phyloP scores from a whole-genome alignment of 2,888 invertebrate genomes.

The Conomelus anceps region DNA sequence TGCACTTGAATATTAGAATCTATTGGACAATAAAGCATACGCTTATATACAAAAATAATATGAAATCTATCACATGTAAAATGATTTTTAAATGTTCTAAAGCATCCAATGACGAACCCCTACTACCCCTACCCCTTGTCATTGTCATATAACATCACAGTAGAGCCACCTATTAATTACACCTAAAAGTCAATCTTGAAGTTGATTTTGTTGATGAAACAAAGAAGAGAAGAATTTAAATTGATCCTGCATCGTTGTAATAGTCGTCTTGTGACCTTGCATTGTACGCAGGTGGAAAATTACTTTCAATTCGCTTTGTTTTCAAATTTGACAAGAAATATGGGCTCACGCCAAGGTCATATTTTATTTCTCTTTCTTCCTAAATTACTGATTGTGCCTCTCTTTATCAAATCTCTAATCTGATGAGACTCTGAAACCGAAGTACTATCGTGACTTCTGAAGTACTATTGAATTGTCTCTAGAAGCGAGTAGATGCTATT shows the following conservation, averaged over 20 bases:
- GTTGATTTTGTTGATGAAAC: background rate
- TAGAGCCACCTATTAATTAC: background rate
- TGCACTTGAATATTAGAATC: too few species aligned
- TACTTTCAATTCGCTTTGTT: background rate
- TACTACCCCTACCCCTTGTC: too few species aligned
- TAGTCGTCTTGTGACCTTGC: background rate
- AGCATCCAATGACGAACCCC: too few species aligned
- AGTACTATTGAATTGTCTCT: background rate
- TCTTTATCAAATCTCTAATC: background rate
- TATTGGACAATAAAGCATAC: too few species aligned
- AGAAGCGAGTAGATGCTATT: background rate
- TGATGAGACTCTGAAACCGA: background rate
- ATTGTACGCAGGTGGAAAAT: background rate
- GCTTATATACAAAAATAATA: too few species aligned
- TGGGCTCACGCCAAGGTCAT: background rate
- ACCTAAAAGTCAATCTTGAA: constrained; percentile 10
- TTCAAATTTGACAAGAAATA: constrained; percentile 6
- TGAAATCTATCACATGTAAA: too few species aligned
- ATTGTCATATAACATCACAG: background rate
- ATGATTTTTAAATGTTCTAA: too few species aligned
- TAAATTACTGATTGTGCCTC: background rate
- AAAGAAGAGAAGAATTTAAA: too few species aligned
- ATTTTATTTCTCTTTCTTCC: background rate
- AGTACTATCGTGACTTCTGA: background rate
- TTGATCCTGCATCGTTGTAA: background rate